phyloP scores from a whole-genome alignment of 2,888 invertebrate genomes.

The Anticlea derivata region DNA sequence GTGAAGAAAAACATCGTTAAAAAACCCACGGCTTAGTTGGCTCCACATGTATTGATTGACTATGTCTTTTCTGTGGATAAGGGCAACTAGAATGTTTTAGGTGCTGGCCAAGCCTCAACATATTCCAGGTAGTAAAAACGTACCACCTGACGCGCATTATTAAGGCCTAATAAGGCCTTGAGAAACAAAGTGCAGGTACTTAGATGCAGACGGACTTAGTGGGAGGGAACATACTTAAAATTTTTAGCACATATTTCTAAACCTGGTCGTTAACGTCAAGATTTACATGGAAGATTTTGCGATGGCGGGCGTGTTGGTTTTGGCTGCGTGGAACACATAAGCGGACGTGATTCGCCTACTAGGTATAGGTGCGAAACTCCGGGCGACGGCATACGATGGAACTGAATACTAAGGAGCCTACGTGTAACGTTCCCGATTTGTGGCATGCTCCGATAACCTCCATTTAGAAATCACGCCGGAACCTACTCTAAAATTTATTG shows the following conservation, averaged over 20 bases:
- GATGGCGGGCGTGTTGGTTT: constrained; percentile 71
- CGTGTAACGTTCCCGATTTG: constrained; percentile 77
- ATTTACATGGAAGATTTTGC: constrained; percentile 81
- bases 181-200: too few relatives aligned
- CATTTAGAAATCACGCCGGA: constrained; percentile 80
- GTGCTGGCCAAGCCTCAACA: too few relatives aligned
- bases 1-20: too few relatives aligned
- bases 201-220: too few relatives aligned
- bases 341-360: constrained; percentile 78
- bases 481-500: constrained; percentile 76
- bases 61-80: too few relatives aligned
- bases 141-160: too few relatives aligned
- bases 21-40: too few relatives aligned
- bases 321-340: constrained; percentile 80
- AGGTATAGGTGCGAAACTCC: constrained; percentile 66
- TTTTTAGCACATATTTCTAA: constrained; percentile 73
- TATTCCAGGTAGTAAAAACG: too few relatives aligned
- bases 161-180: too few relatives aligned
- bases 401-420: constrained; percentile 79
- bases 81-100: too few relatives aligned
- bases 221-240: constrained; percentile 57
- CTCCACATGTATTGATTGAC: too few relatives aligned
- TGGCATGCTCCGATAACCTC: constrained; percentile 82
- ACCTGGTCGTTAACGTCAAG: constrained; percentile 79
- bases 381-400: constrained; percentile 61